Evolutionary conservation across 2,113 vertebrate genomes (phyloP).

Genomic region (Chaetura pelagica): DNA sequence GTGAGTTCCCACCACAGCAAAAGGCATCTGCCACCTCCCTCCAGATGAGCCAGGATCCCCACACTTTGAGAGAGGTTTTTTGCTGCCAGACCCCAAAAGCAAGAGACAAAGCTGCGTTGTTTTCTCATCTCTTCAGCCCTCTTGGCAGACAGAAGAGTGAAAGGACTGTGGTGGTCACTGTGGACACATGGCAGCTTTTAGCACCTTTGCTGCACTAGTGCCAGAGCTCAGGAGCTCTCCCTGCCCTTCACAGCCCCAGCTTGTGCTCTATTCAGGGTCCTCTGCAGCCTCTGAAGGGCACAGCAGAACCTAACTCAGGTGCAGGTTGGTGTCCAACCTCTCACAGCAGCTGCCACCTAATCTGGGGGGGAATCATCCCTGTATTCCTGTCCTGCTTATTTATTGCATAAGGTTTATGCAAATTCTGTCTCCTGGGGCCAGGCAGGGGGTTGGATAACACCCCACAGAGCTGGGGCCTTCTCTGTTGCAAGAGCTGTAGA

Average conservation of each 20-base stretch:
- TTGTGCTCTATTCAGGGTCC: neutral
- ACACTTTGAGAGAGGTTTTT: fast-evolving
- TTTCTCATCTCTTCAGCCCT: neutral
- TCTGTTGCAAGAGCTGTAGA: neutral
- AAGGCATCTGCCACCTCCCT: neutral
- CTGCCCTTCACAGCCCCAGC: neutral
- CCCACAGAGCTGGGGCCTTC: neutral
- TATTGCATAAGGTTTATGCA: neutral
- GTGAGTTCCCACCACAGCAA: neutral
- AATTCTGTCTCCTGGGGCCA: neutral
- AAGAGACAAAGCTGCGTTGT: neutral
- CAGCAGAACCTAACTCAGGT: neutral
- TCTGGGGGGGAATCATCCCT: neutral
- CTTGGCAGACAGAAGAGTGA: neutral
- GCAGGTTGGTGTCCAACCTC: neutral
- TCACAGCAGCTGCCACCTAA: neutral
- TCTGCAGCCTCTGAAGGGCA: neutral
- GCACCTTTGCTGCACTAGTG: neutral
- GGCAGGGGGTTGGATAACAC: neutral
- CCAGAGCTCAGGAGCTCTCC: neutral
- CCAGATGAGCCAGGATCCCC: neutral
- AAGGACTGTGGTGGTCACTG: neutral
- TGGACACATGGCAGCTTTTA: neutral
- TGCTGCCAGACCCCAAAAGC: neutral
- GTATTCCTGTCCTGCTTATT: neutral